These are phyloP conservation scores for Elgaria multicarinata DNA, from an alignment of 2,113 vertebrate genomes.

Conservation along the genomic window DNA sequence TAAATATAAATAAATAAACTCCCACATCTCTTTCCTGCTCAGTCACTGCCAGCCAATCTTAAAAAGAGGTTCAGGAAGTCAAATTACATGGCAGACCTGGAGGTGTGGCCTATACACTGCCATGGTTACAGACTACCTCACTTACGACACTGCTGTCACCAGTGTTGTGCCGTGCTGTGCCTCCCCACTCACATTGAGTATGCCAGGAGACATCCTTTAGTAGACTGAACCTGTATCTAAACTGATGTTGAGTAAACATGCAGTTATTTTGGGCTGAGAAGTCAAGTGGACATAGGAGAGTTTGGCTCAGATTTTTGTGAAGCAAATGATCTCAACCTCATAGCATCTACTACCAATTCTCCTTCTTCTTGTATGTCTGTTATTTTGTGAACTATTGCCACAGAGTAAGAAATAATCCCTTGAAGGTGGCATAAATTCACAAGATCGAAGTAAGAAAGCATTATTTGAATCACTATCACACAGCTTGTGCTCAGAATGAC, in stretches of 20 bases:
- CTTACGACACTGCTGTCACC: background rate
- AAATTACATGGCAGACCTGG: background rate
- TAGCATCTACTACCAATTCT: background rate
- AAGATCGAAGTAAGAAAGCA: background rate
- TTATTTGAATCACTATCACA: background rate
- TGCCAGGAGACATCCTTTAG: background rate
- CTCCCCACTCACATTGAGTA: background rate
- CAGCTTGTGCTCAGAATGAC: background rate
- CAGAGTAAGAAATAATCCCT: background rate
- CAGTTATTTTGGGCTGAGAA: background rate
- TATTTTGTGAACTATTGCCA: too few species aligned
- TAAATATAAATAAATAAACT: too few species aligned
- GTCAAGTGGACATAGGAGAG: too few species aligned
- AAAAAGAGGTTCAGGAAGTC: background rate
- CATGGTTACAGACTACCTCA: background rate
- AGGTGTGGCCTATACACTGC: background rate
- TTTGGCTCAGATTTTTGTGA: background rate
- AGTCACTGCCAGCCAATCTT: background rate
- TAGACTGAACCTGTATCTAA: background rate
- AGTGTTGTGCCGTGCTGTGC: background rate
- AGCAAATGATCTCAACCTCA: background rate
- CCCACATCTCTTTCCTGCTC: too few species aligned
- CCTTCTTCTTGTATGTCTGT: background rate
- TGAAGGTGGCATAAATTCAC: background rate
- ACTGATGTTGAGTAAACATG: background rate